Percentiles rank a stretch among this genome's conserved stretches.
Evolutionary conservation across 2,113 vertebrate genomes (phyloP).

Genomic region (Nothocercus julius): DNA sequence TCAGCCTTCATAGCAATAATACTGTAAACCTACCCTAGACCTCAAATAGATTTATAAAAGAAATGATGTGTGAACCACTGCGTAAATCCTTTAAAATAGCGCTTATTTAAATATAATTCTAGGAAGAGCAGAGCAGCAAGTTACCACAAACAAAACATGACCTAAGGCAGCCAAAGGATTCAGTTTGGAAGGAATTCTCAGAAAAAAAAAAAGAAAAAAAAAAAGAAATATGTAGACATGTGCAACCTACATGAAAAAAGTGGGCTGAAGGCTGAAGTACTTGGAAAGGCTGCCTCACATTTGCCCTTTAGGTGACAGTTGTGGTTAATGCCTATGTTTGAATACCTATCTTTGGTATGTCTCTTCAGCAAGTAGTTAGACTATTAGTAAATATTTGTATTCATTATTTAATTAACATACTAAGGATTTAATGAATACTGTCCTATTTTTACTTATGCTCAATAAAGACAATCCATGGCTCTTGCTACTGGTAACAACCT

Average conservation of each 20-base stretch:
- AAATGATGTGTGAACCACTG: accelerated
- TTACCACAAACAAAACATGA: accelerated
- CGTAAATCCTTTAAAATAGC: not conserved
- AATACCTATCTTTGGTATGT: no score
- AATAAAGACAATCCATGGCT: no score
- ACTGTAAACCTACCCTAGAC: not conserved
- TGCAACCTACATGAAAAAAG: not conserved
- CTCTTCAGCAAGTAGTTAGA: no score
- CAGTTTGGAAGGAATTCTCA: not conserved
- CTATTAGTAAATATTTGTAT: no score
- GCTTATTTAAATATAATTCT: not conserved
- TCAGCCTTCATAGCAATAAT: not conserved
- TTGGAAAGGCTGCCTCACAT: not conserved
- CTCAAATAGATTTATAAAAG: not conserved
- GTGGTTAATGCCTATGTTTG: no score
- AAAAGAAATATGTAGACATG: not conserved
- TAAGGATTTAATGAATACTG: no score
- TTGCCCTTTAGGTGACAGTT: not conserved
- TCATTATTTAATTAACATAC: no score
- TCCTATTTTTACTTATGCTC: no score
- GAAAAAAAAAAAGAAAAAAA: not conserved
- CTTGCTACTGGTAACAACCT: no score
- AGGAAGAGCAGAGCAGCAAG: not conserved
- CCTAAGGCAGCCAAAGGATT: not conserved
- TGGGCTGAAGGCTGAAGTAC: not conserved